phyloP scores from a whole-genome alignment of 2,888 invertebrate species.

The Torymus tubicola region DNA sequence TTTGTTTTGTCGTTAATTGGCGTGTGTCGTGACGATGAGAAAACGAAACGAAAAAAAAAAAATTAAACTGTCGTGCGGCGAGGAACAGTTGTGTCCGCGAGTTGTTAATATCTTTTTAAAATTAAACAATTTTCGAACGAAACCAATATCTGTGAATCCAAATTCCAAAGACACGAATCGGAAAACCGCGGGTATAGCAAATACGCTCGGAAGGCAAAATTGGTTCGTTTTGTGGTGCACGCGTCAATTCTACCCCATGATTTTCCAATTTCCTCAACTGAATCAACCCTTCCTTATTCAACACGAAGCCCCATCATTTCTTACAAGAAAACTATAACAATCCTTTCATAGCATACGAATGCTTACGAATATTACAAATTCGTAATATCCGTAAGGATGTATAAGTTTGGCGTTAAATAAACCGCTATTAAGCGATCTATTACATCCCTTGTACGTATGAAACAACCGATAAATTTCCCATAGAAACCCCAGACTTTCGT shows the following conservation, averaged over 20 bases:
- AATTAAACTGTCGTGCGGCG: conserved; percentile 3
- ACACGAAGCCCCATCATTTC: too few species aligned
- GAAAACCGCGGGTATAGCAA: not conserved
- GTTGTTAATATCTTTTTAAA: not conserved
- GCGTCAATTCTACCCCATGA: not conserved
- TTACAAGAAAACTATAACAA: too few species aligned
- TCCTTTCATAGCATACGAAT: too few species aligned
- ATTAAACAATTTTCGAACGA: not conserved
- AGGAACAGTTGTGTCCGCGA: conserved; percentile 20
- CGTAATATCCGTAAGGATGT: too few species aligned
- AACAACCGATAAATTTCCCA: too few species aligned
- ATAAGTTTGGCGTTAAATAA: too few species aligned
- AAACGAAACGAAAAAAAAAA: not conserved
- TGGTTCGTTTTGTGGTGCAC: conserved; percentile 26
- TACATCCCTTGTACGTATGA: too few species aligned
- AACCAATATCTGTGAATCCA: too few species aligned
- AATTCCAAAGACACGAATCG: not conserved
- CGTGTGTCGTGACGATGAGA: not conserved
- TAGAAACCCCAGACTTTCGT: too few species aligned
- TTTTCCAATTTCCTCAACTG: not conserved
- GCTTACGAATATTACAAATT: too few species aligned
- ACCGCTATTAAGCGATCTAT: too few species aligned
- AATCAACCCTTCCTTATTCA: not conserved
- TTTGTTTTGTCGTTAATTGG: conserved; percentile 8
- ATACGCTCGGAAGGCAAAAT: conserved; percentile 31